These are phyloP conservation scores for Drosophila pandora DNA, from an alignment of 1,140 invertebrate species.

Conservation along the genomic window DNA sequence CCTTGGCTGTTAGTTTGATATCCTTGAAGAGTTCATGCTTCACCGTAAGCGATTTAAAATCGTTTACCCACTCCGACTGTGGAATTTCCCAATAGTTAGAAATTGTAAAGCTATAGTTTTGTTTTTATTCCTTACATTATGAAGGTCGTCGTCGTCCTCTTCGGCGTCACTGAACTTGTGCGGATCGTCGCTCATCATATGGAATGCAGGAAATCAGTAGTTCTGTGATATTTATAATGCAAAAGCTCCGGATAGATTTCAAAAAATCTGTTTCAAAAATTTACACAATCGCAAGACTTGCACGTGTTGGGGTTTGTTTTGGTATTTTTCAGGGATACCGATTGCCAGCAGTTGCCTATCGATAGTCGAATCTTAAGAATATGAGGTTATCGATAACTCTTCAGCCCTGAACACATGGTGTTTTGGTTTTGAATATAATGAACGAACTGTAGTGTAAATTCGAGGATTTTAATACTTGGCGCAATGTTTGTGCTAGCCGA, in stretches of 20 bases:
- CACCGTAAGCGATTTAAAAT: constrained; percentile 69
- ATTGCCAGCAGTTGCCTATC: neutral
- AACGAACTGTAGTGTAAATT: constrained; percentile 14
- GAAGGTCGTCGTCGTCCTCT: constrained; percentile 61
- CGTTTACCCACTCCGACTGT: constrained; percentile 62
- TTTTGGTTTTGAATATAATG: constrained; percentile 21
- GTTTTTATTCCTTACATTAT: constrained; percentile 33
- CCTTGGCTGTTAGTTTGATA: constrained; percentile 47
- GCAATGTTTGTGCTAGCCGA: constrained; percentile 95
- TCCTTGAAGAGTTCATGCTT: constrained; percentile 61
- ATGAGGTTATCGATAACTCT: neutral
- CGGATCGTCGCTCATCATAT: constrained; percentile 47
- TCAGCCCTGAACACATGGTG: constrained; percentile 22
- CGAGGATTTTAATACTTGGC: neutral
- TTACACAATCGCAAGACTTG: constrained; percentile 18
- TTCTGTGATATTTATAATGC: constrained; percentile 5
- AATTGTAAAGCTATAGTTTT: neutral
- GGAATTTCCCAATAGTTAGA: neutral
- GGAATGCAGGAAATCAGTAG: neutral
- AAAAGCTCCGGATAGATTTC: constrained; percentile 1
- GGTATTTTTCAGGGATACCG: neutral
- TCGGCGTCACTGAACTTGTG: constrained; percentile 80
- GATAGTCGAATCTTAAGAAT: neutral
- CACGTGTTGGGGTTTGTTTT: constrained; percentile 30
- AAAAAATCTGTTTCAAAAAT: constrained; percentile 7